Evolutionary conservation across 2,888 invertebrate genomes (phyloP).

Genomic region (Zhengitettix transpicula): DNA sequence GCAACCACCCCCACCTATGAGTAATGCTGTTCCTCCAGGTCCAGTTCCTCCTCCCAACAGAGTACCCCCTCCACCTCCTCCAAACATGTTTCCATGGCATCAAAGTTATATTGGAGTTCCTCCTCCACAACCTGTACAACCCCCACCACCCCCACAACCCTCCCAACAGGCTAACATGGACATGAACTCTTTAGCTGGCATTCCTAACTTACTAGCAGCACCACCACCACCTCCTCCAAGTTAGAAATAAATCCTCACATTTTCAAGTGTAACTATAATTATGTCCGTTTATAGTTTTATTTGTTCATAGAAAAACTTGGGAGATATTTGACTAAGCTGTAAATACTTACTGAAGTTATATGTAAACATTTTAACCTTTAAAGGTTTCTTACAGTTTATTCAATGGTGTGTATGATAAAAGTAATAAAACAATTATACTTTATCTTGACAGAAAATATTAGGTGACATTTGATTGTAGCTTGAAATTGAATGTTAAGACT

Average conservation of each 20-base stretch:
- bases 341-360: too few relatives aligned
- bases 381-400: too few relatives aligned
- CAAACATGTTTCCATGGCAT: constrained; percentile 13
- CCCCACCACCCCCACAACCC: constrained; percentile 16
- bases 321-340: too few relatives aligned
- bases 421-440: too few relatives aligned
- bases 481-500: too few relatives aligned
- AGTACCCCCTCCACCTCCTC: constrained; percentile 19
- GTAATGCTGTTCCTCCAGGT: constrained; percentile 21
- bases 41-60: constrained; percentile 36
- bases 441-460: too few relatives aligned
- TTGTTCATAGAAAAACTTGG: too few relatives aligned
- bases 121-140: constrained; percentile 12
- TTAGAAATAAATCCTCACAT: not conserved
- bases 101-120: constrained; percentile 15
- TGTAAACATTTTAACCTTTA: too few relatives aligned
- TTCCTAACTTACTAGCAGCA: constrained; percentile 40
- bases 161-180: constrained; percentile 10
- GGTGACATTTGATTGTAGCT: too few relatives aligned
- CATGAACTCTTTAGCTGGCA: constrained; percentile 28
- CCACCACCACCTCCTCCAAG: constrained; percentile 53
- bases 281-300: too few relatives aligned
- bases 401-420: too few relatives aligned
- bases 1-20: constrained; percentile 24
- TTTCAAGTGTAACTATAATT: too few relatives aligned